Evolutionary conservation across 1,140 invertebrate genomes (phyloP), one percentile per base, ranked within the genome.

Genomic region (Dendrolimus kikuchii): DNA sequence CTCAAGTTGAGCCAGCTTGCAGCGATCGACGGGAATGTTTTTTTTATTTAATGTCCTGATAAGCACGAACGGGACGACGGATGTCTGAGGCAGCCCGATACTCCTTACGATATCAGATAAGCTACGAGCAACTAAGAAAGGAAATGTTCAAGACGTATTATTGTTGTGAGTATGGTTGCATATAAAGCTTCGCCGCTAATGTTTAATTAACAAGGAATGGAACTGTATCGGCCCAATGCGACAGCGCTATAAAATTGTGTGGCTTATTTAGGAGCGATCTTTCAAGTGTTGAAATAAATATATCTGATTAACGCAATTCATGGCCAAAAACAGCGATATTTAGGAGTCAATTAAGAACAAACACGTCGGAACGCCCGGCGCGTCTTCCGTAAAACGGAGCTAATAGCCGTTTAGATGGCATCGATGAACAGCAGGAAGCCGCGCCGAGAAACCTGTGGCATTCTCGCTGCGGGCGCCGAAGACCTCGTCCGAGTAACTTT

Each of bases 321-420:
- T 66, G 68, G 58, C 60, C 64, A 64, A 81, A 76, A 78, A 75
- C 70, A 76, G 79, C 72, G 66, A 81, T 78, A 74, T 80, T 85
- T 85, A 85, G 69, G 73, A 81, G 70, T 74, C 72, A 74, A 82
- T 83, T 81, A 80, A 67, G 66, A 65, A 77, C 77, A 79, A 76
- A 77, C 66, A 73, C 67, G 66, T 68, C 68, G 61, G 61, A 66
- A 72, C 72, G 64, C 67, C 62, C 62, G 66, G 69, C 56, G 69
- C 55, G 68, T 62, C 64, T 72, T 66, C 73, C 70, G 72, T 81
- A 81, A 80, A 81, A 74, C 64, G 66, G 55, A 62, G 68, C 66
- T 81, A 81, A 82, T 81, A 71, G 68, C 66, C 64, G 71, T 74
- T 77, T 76, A 69, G 69, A 73, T 63, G 68, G 71, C 64, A 70